Conservation (phyloP, 2,797 vertebrate species). For the Pangasius krempfi region DNA sequence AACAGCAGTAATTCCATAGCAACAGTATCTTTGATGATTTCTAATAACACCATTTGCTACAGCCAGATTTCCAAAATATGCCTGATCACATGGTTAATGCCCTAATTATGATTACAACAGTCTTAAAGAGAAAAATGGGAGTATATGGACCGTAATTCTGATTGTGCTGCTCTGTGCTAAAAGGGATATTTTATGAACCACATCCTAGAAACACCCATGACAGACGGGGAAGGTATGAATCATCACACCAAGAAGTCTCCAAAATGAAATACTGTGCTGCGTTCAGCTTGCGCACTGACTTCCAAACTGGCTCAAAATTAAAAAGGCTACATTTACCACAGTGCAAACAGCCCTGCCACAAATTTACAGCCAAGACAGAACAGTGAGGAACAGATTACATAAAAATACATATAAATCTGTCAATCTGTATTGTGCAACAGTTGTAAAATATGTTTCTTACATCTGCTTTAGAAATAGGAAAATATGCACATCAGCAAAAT, state of each 20-base stretch:
- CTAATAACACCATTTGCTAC: too few species aligned
- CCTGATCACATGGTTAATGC: background rate
- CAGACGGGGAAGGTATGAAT: slow-evolving; percentile 73
- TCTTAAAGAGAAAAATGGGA: background rate
- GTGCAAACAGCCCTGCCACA: background rate
- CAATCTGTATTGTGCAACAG: background rate
- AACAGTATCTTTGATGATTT: background rate
- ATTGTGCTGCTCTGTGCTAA: slow-evolving; percentile 8
- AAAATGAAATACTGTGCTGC: slow-evolving; percentile 56
- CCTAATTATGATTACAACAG: background rate
- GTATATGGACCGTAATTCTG: background rate
- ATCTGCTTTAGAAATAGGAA: background rate
- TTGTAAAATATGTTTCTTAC: background rate
- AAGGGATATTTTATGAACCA: slow-evolving; percentile 59
- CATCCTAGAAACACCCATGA: slow-evolving; percentile 68
- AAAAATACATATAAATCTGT: background rate
- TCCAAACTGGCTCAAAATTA: background rate
- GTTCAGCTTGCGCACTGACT: background rate
- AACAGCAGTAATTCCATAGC: background rate
- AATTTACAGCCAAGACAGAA: slow-evolving; percentile 6
- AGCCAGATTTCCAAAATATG: background rate
- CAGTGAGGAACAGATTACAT: background rate
- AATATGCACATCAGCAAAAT: slow-evolving; percentile 3
- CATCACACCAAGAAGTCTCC: slow-evolving; percentile 59
- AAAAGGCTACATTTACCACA: background rate